Conservation (phyloP, 2,113 vertebrate genomes). For the Xerus inauris region DNA sequence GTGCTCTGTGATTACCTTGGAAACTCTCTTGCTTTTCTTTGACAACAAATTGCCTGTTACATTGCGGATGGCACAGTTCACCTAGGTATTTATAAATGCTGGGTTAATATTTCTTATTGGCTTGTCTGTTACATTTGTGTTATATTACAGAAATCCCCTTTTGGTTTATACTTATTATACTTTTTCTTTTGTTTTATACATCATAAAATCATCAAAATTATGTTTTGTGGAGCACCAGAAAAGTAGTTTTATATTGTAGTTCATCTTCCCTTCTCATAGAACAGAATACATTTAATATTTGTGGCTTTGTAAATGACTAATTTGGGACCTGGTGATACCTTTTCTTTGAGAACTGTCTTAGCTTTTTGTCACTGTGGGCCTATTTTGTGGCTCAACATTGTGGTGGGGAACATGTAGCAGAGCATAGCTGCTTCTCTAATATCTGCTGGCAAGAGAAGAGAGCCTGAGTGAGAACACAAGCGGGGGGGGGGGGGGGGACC, state of each 20-base stretch:
- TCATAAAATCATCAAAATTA: not conserved
- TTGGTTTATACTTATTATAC: not conserved
- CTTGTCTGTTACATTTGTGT: not conserved
- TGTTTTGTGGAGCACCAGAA: not conserved
- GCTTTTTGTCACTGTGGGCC: not conserved
- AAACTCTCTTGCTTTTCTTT: slow-evolving; percentile 12
- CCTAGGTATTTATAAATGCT: not conserved
- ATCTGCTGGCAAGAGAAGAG: not conserved
- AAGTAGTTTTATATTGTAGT: not conserved
- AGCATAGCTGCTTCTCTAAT: not conserved
- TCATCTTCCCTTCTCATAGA: slow-evolving; percentile 27
- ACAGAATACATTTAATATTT: not conserved
- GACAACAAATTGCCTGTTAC: not conserved
- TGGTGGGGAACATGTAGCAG: not conserved
- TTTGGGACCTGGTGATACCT: not conserved
- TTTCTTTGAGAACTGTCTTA: slow-evolving; percentile 42
- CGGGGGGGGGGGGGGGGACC: no score
- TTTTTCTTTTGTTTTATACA: slow-evolving; percentile 6
- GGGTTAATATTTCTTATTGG: not conserved
- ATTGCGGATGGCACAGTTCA: not conserved
- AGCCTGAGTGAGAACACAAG: not conserved
- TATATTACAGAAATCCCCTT: not conserved
- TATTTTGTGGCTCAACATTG: not conserved
- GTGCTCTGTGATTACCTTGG: slow-evolving; percentile 14
- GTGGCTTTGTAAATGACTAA: slow-evolving; percentile 15